Percentiles rank a stretch among this genome's conserved stretches.
Evolutionary conservation across 2,888 invertebrate genomes (phyloP).

Genomic region (Deroplatys truncata): DNA sequence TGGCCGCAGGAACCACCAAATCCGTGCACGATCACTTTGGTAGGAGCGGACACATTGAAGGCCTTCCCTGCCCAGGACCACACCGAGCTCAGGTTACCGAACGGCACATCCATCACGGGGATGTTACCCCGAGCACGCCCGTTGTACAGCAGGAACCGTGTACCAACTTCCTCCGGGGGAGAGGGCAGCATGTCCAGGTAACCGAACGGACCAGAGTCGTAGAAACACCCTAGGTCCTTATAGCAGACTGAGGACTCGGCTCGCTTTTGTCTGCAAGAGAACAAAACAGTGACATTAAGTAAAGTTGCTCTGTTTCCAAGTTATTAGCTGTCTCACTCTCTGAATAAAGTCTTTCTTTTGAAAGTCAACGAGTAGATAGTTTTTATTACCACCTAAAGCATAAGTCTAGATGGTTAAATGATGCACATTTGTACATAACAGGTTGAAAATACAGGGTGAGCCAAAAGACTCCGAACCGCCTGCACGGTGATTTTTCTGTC

Average conservation of each 20-base stretch:
- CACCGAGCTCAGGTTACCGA: conserved; percentile 66
- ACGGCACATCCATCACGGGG: conserved; percentile 66
- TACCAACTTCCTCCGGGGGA: conserved; percentile 80
- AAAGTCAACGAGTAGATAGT: too few species aligned
- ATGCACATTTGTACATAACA: too few species aligned
- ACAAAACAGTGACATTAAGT: conserved; percentile 18
- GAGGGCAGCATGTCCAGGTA: conserved; percentile 87
- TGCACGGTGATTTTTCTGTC: too few species aligned
- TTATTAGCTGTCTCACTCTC: background rate
- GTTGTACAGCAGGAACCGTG: conserved; percentile 75
- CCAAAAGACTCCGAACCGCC: too few species aligned
- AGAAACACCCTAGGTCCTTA: conserved; percentile 86
- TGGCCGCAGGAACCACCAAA: conserved; percentile 89
- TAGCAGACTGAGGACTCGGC: conserved; percentile 81
- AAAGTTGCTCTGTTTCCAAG: background rate
- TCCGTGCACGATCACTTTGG: conserved; percentile 83
- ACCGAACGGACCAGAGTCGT: conserved; percentile 84
- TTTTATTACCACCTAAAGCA: too few species aligned
- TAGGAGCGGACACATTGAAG: conserved; percentile 60
- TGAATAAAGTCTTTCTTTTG: background rate
- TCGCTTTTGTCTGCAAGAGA: conserved; percentile 58
- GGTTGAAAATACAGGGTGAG: too few species aligned
- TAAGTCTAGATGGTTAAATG: too few species aligned
- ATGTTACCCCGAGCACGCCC: conserved; percentile 39
- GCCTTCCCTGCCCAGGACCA: conserved; percentile 61